Evolutionary conservation across 1,140 invertebrate genomes (phyloP), one percentile per base, ranked within the genome.

Genomic region (Hycleus phaleratus): DNA sequence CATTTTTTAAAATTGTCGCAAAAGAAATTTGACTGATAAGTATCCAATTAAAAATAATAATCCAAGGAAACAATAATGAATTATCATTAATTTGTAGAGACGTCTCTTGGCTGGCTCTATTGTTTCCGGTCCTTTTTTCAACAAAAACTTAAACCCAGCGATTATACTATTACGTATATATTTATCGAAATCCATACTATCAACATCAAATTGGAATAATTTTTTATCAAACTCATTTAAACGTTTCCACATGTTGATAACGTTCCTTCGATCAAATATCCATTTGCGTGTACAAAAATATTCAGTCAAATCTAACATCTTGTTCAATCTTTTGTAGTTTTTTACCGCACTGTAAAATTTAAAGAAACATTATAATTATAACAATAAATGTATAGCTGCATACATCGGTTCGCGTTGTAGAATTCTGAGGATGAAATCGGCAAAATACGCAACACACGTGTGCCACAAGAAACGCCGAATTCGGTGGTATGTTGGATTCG

Each of bases 41-140:
- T 32, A 32, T 32, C 4, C 32, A 7, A 32, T 32, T 32, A 32
- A 53, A 26, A 46, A n/a, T 32, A 53, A 6, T n/a, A 53, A 42
- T 42, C 11, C 42, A 45, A 53, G 10, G 32, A 53, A 53, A 6
- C 18, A 25, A 18, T 53, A 53, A 9, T 53, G 51, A 32, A 53
- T 32, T 18, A 18, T 12, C 9, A 45, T 45, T 25, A 53, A 46
- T 9, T 46, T 12, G 46, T 45, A 44, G 25, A 53, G 44, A 11
- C 26, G 26, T 24, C 26, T 48, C n/a, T 52, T 43, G 1, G 56
- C 52, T 46, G 42, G 8, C 1, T 42, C 26, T n/a, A 25, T 40
- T 32, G 32, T 50, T 6, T 59, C 60, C 4, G 55, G 8, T 26
- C 49, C 5, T 42, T 58, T 46, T 18, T 49, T 55, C 40, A 59